These are phyloP conservation scores for Archips xylosteana DNA, from an alignment of 2,888 invertebrate genomes.

Conservation along the genomic window DNA sequence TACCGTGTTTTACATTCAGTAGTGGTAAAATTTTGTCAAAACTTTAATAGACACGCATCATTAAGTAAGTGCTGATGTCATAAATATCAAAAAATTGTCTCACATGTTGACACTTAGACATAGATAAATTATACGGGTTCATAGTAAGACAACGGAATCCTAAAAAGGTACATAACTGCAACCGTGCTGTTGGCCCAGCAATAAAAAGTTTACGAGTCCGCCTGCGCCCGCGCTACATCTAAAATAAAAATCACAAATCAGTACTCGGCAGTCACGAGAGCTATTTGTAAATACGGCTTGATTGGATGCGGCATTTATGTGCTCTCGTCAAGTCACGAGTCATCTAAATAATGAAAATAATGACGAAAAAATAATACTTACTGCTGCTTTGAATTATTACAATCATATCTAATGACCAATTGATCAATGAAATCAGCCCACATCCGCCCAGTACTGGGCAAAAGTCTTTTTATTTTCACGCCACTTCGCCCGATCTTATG, in stretches of 20 bases:
- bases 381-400: constrained; percentile 12
- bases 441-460: no score
- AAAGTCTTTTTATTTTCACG: no score
- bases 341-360: constrained; percentile 21
- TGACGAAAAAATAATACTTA: constrained; percentile 40
- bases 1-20: not conserved
- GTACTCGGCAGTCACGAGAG: constrained; percentile 36
- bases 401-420: constrained; percentile 1
- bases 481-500: no score
- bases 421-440: not conserved
- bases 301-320: constrained; percentile 52
- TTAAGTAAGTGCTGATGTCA: not conserved
- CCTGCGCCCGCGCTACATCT: constrained; percentile 53
- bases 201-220: constrained; percentile 64
- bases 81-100: no score
- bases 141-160: constrained; percentile 2
- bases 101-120: not conserved
- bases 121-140: not conserved
- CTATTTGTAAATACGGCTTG: constrained; percentile 36
- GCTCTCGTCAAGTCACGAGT: constrained; percentile 43
- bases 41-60: not conserved
- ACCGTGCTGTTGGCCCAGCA: constrained; percentile 55
- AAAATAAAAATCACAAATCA: constrained; percentile 55
- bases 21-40: not conserved
- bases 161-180: constrained; percentile 43